A percentile compares a stretch with the other conserved stretches of the same genome.
phyloP scores from a whole-genome alignment of 2,888 invertebrate genomes.

The Hypomecis atomaria region DNA sequence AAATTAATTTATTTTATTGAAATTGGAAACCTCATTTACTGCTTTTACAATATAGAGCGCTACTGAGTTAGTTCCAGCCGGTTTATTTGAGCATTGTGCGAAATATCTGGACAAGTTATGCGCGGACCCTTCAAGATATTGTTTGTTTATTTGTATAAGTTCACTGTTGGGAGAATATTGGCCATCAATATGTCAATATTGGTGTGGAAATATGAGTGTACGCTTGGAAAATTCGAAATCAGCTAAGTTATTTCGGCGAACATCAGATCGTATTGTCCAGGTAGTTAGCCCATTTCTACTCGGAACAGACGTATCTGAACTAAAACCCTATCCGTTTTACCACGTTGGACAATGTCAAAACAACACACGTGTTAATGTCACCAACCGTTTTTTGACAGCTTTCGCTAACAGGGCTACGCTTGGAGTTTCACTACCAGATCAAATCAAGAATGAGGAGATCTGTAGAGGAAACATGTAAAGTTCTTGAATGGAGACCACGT shows the following conservation, averaged over 20 bases:
- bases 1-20: too few species aligned
- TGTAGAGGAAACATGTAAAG: too few species aligned
- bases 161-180: constrained; percentile 26
- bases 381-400: too few species aligned
- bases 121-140: constrained; percentile 25
- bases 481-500: too few species aligned
- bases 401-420: too few species aligned
- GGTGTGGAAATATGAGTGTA: constrained; percentile 10
- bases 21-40: neutral
- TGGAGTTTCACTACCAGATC: too few species aligned
- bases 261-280: neutral
- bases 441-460: too few species aligned
- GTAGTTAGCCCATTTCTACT: too few species aligned
- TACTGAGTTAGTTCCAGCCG: constrained; percentile 26
- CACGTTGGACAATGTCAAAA: too few species aligned
- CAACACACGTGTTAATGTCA: too few species aligned
- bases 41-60: neutral
- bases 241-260: neutral
- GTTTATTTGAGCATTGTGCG: constrained; percentile 28
- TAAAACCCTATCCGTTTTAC: too few species aligned
- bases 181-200: constrained; percentile 24
- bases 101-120: constrained; percentile 37
- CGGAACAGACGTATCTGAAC: too few species aligned
- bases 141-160: constrained; percentile 33
- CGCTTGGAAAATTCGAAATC: constrained; percentile 8